Percentiles rank a stretch among this genome's conserved stretches.
Conservation (phyloP, 2,113 vertebrate species). For the Neoarius graeffei region DNA sequence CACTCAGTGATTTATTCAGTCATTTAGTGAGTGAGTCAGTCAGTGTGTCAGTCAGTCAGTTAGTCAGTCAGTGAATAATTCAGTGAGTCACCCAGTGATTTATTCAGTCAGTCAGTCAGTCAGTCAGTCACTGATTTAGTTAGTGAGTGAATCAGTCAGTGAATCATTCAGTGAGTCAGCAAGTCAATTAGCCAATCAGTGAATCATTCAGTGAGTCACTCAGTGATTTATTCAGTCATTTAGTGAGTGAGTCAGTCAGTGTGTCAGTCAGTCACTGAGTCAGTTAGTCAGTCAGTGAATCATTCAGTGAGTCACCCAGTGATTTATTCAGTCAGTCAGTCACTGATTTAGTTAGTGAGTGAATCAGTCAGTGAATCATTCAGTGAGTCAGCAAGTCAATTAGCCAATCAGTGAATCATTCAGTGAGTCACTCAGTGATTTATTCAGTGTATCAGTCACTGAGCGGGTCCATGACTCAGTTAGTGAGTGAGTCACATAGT, state of each 20-base stretch:
- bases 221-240: no score
- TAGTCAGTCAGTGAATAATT: not conserved
- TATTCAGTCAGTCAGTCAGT: not conserved
- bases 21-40: not conserved
- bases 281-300: not conserved
- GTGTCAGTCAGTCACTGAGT: not conserved
- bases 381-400: not conserved
- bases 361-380: not conserved
- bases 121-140: no score
- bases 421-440: not conserved
- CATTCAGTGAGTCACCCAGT: not conserved
- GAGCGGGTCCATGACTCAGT: not conserved
- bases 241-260: not conserved
- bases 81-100: not conserved
- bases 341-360: not conserved
- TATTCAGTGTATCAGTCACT: not conserved
- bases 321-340: not conserved
- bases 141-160: no score
- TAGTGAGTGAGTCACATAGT: not conserved
- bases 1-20: not conserved
- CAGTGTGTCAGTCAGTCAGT: not conserved
- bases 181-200: no score
- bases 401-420: not conserved
- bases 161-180: no score
- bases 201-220: no score